Evolutionary conservation across 2,113 vertebrate species (phyloP).

Genomic region (Marcusenius ussheri): DNA sequence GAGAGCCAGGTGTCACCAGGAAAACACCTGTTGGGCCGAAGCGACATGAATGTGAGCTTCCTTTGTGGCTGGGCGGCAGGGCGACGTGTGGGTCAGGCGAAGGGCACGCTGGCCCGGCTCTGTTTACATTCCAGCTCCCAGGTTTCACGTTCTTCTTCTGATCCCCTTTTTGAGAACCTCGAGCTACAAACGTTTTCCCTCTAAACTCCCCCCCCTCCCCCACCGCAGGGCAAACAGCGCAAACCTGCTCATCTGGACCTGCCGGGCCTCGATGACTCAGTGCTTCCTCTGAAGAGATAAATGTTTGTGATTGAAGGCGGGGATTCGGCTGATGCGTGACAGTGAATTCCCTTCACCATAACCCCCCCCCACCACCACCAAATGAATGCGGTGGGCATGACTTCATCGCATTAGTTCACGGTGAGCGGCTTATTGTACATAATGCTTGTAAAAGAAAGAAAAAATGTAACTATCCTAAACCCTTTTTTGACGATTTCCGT

Average conservation of each 20-base stretch:
- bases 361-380: neutral
- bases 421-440: neutral
- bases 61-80: neutral
- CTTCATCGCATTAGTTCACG: neutral
- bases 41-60: neutral
- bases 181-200: neutral
- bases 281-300: neutral
- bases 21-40: neutral
- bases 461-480: neutral
- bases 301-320: neutral
- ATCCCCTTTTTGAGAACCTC: neutral
- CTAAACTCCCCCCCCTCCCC: neutral
- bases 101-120: neutral
- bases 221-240: neutral
- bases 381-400: neutral
- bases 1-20: neutral
- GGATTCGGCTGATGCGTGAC: neutral
- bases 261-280: neutral
- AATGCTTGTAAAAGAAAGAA: neutral
- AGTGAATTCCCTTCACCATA: neutral
- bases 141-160: neutral
- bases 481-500: neutral
- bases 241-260: neutral
- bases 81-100: neutral
- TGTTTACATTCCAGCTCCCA: neutral